Percentiles rank a stretch among this genome's conserved stretches.
These are phyloP conservation scores for Solenodon paradoxus DNA, from an alignment of 2,113 vertebrate species.

Conservation along the genomic window DNA sequence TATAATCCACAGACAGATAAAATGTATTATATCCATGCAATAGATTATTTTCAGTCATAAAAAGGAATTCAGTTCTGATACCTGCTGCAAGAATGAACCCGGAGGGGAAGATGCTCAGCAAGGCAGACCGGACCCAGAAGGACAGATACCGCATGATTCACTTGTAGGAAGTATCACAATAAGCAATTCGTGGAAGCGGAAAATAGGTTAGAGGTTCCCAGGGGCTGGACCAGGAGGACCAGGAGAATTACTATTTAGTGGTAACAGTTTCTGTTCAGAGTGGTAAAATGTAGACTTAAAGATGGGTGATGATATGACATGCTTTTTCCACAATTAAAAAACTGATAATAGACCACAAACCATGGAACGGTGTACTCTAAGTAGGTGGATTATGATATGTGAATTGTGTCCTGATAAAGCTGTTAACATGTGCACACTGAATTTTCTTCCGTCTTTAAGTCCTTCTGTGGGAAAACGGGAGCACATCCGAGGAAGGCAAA, in stretches of 20 bases:
- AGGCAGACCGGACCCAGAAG: not conserved
- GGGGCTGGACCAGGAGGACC: not conserved
- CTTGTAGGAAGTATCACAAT: not conserved
- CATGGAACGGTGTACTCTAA: not conserved
- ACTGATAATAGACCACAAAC: not conserved
- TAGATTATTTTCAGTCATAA: not conserved
- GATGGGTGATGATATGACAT: not conserved
- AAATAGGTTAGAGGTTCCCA: not conserved
- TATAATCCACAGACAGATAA: not conserved
- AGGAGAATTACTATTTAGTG: not conserved
- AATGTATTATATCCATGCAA: not conserved
- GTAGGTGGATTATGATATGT: not conserved
- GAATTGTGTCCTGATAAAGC: not conserved
- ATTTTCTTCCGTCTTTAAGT: not conserved
- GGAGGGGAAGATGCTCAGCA: not conserved
- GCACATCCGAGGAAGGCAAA: not conserved
- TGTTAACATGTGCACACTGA: not conserved
- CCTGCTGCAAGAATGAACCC: not conserved
- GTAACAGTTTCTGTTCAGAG: too few species aligned
- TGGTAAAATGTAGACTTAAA: not conserved
- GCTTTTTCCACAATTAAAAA: not conserved
- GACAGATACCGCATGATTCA: not conserved
- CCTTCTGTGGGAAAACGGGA: not conserved
- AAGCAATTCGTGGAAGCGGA: not conserved
- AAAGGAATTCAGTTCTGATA: not conserved